Evolutionary conservation across 2,888 invertebrate species (phyloP).

Genomic region (Lutraria lutraria): DNA sequence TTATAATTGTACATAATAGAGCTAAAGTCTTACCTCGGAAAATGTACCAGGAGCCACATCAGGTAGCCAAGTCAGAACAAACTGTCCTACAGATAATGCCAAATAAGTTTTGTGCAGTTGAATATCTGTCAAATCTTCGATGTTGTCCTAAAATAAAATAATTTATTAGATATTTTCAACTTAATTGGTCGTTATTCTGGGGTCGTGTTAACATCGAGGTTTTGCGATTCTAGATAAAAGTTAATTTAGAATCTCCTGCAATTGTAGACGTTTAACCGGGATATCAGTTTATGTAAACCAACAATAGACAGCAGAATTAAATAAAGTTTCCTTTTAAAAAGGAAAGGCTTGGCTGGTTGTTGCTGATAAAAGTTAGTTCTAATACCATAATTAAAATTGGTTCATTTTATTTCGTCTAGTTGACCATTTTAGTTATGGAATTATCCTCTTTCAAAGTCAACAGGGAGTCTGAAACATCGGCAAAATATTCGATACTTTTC

Average conservation of each 20-base stretch:
- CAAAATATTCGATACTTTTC: no score
- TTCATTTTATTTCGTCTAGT: no score
- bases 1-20: not conserved
- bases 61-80: slow-evolving; percentile 38
- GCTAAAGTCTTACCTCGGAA: not conserved
- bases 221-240: not conserved
- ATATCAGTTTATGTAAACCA: not conserved
- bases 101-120: slow-evolving; percentile 5
- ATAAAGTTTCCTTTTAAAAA: no score
- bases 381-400: no score
- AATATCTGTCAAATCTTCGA: not conserved
- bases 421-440: no score
- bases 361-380: no score
- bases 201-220: not conserved
- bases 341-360: no score
- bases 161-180: not conserved
- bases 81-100: slow-evolving; percentile 18
- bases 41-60: not conserved
- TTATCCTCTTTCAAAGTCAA: no score
- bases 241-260: not conserved
- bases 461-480: no score
- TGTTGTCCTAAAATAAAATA: slow-evolving; percentile 21
- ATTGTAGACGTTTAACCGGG: not conserved
- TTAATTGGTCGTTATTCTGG: not conserved
- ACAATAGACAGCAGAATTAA: no score